Conservation (phyloP, 2,113 vertebrate species). For the Delphinus delphis region DNA sequence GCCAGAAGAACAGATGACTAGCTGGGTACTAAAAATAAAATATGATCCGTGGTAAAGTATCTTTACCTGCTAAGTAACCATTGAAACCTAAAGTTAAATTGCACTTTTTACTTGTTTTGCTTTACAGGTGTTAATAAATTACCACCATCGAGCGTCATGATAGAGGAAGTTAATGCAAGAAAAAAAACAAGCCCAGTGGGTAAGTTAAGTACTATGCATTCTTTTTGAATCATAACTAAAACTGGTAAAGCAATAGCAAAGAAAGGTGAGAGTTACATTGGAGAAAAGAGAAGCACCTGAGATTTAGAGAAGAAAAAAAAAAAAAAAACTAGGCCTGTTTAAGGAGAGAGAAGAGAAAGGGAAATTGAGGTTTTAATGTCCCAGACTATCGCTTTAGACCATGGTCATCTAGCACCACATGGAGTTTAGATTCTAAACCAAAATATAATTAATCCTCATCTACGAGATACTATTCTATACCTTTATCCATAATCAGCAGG, state of each 20-base stretch:
- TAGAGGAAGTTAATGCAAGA: slow-evolving; percentile 73
- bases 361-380: neutral
- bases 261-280: neutral
- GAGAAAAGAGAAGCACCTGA: neutral
- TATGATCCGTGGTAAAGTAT: neutral
- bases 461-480: too few species aligned
- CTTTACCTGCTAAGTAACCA: neutral
- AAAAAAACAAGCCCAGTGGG: slow-evolving; percentile 74
- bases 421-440: neutral
- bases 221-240: neutral
- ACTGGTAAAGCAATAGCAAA: neutral
- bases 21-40: neutral
- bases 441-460: neutral
- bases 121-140: slow-evolving; percentile 76
- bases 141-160: slow-evolving; percentile 77
- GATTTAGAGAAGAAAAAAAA: neutral
- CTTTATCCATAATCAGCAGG: neutral
- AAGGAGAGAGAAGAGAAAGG: neutral
- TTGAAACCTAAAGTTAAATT: neutral
- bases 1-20: neutral
- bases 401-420: neutral
- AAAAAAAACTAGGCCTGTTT: neutral
- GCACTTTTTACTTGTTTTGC: neutral
- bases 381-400: neutral
- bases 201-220: slow-evolving; percentile 32